Conservation (phyloP, 2,113 vertebrate genomes). For the Cebus imitator region DNA sequence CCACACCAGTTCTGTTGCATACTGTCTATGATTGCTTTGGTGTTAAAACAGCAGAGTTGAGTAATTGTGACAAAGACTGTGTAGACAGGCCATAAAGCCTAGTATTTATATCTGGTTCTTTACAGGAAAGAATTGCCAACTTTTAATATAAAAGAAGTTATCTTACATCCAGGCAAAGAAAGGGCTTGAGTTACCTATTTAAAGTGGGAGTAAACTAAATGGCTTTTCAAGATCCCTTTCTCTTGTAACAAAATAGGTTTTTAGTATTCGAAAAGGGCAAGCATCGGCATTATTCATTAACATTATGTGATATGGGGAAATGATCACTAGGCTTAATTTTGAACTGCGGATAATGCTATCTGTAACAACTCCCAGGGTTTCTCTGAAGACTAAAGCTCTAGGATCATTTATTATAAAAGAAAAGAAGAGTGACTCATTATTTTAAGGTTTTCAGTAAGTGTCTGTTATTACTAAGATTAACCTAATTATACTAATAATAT, state of each 20-base stretch:
- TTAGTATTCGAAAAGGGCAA: background rate
- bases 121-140: background rate
- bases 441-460: constrained; percentile 18
- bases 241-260: background rate
- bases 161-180: background rate
- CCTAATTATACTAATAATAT: constrained; percentile 46
- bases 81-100: background rate
- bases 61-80: background rate
- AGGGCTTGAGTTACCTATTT: background rate
- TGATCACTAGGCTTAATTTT: background rate
- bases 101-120: background rate
- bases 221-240: background rate
- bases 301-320: background rate
- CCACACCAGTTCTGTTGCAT: background rate
- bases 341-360: constrained; percentile 8
- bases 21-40: background rate
- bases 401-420: constrained; percentile 45
- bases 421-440: constrained; percentile 28
- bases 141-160: background rate
- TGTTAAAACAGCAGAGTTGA: background rate
- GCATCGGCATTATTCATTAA: background rate
- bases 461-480: constrained; percentile 35
- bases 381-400: constrained; percentile 37
- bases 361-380: background rate
- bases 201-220: constrained; percentile 10